Evolutionary conservation across 2,888 invertebrate genomes (phyloP).

Genomic region (Acrocyrtus sp.): DNA sequence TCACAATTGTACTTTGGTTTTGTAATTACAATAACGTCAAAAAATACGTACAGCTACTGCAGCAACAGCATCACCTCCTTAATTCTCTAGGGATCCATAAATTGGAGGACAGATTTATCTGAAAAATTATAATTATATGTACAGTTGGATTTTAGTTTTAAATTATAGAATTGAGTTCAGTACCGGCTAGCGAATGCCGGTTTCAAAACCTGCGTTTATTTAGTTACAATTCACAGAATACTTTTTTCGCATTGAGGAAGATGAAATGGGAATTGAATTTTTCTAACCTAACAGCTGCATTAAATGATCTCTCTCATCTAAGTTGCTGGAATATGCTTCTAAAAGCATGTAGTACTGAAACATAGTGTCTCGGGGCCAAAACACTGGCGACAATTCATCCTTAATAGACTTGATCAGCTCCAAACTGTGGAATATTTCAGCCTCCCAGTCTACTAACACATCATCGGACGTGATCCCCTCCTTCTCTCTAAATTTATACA

Average conservation of each 20-base stretch:
- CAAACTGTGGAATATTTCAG: slow-evolving; percentile 55
- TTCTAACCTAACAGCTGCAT: slow-evolving; percentile 55
- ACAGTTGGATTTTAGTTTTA: neutral
- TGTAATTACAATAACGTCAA: no score
- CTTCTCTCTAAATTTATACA: slow-evolving; percentile 29
- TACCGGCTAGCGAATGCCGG: no score
- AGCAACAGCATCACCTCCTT: no score
- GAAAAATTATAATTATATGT: neutral
- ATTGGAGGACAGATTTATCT: slow-evolving; percentile 25
- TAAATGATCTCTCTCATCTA: slow-evolving; percentile 51
- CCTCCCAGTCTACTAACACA: slow-evolving; percentile 57
- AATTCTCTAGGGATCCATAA: slow-evolving; percentile 20
- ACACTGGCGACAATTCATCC: slow-evolving; percentile 43
- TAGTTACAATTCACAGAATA: neutral
- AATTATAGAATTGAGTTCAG: neutral
- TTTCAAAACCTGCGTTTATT: no score
- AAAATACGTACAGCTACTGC: no score
- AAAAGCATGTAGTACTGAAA: slow-evolving; percentile 58
- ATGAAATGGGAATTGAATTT: no score
- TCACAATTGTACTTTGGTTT: no score
- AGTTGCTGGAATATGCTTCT: slow-evolving; percentile 57
- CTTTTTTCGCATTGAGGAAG: slow-evolving; percentile 12
- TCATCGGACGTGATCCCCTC: slow-evolving; percentile 40
- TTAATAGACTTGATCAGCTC: slow-evolving; percentile 50
- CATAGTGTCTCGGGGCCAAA: slow-evolving; percentile 61